Evolutionary conservation across 2,888 invertebrate genomes (phyloP), one percentile per base, ranked within the genome.

Genomic region (Noctua pronuba): DNA sequence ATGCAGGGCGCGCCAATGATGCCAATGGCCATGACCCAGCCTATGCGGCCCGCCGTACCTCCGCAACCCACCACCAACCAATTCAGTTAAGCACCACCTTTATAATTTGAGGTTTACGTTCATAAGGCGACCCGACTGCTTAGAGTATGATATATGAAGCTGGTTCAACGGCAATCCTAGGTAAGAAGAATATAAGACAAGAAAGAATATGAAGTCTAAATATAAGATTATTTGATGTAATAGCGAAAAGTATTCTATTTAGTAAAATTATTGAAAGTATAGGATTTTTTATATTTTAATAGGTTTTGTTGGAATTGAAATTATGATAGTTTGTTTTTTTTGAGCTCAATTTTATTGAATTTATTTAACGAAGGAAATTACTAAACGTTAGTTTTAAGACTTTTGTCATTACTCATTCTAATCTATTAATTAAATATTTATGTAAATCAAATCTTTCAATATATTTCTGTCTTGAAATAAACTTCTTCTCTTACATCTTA

Each of bases 11-110:
- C 94, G 18, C 93, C 93, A 31, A 94, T 95, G 93, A 94, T 95
- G 94, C 94, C 94, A 2, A 94, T 95, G 94, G 92, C 92, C 46
- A 92, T 94, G 94, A 93, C 91, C 69, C 92, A 91, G 64, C 96
- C 96, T 62, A 94, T 96, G 94, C 92, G 96, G 64, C 96, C 96
- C 58, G 92, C 94, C 24, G 89, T 95, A 52, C 96, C 95, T 8
- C 93, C 95, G 0, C 96, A 96, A 73, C 94, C 95, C 18, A 90
- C 93, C 77, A 93, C 95, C 85, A 96, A 96, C 89, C 95, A 96
- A 87, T 96, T 96, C 93, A 96, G 96, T 92, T 96, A 96, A 96
- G 92, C 91, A 82, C 77, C 84, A 86, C 72, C 79, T 73, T 69
- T 73, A 75, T 79, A 77, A 67, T 83, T 77, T 86, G 84, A 89